Base-by-base conservation (phyloP, 2,113 vertebrate genomes). In the Archocentrus centrarchus region DNA sequence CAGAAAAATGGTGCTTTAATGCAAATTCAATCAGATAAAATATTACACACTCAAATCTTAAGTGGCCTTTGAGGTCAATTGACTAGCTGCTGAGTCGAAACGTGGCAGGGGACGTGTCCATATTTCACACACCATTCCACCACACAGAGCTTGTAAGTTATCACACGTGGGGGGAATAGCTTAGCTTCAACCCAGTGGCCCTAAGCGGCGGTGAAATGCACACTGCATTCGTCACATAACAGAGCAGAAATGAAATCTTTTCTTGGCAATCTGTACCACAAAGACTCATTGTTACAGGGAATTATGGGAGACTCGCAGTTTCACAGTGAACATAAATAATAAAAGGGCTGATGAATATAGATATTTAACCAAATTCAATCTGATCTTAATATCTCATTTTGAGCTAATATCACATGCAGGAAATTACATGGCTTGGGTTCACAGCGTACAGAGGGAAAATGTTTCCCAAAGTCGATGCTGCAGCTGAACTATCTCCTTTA, bases 61-160 rank as follows among this genome's bases (percentile, higher is more conserved):
- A 94, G 92, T 92, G 89, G 93, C 88, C 90, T 92, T 93, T 91
- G 91, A 94, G 92, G 94, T 94, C 91, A 93, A 93, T 91, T 95
- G 93, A 93, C 79, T 84, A 77, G 88, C 83, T 87, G 87, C 89
- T 87, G 76, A 91, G 89, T 90, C 76, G 78, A 93, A 91, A 84
- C 86, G 76, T 44, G 60, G 83, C 81, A 24, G 59, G 59, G 86
- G 55, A 73, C 78, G 86, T 68, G 84, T 91, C 89, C 90, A 94
- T 93, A 91, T 94, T 92, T 95, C 90, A 91, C 92, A 88, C 61
- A 24, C 81, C 86, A 77, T 85, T 92, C 90, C 89, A 91, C 85
- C 44, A 44, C 82, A 75, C 18, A 5, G 82, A 84, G 79, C 82
- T 81, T 53, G 84, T 80, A 89, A 91, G 82, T 86, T 84, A 93